These are phyloP conservation scores for Salvelinus fontinalis DNA, from an alignment of 2,113 vertebrate species.

Conservation along the genomic window DNA sequence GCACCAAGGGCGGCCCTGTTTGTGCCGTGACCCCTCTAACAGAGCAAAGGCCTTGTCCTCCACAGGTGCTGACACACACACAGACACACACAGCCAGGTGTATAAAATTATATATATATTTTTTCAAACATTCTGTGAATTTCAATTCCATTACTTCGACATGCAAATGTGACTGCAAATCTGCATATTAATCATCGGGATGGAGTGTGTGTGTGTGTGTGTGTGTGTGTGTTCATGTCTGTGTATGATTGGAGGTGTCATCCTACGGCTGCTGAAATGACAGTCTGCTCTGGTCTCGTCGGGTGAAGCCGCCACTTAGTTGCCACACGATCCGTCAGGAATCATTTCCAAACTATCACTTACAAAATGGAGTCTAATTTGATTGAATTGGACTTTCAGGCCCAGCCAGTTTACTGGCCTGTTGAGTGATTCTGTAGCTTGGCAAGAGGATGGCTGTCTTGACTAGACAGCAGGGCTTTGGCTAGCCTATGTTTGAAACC, in stretches of 20 bases:
- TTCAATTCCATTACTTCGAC: conserved; percentile 58
- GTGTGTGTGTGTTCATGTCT: not conserved
- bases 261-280: conserved; percentile 65
- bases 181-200: conserved; percentile 59
- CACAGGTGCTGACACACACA: conserved; percentile 38
- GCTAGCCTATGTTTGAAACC: too few species aligned
- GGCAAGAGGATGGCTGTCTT: conserved; percentile 45
- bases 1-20: conserved; percentile 62
- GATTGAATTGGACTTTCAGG: conserved; percentile 64
- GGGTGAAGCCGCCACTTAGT: conserved; percentile 61
- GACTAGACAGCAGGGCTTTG: conserved; percentile 30
- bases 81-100: conserved; percentile 26
- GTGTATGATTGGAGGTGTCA: conserved; percentile 65
- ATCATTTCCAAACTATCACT: conserved; percentile 76
- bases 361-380: conserved; percentile 74
- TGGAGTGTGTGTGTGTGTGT: conserved; percentile 10
- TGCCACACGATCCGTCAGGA: conserved; percentile 65
- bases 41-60: conserved; percentile 43
- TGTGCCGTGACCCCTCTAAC: conserved; percentile 47
- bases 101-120: conserved; percentile 44
- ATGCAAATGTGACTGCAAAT: conserved; percentile 58
- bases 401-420: conserved; percentile 45
- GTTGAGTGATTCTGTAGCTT: conserved; percentile 53
- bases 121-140: conserved; percentile 52
- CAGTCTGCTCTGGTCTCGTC: conserved; percentile 60